phyloP scores from a whole-genome alignment of 2,888 invertebrate genomes.

The Acleris sparsana region DNA sequence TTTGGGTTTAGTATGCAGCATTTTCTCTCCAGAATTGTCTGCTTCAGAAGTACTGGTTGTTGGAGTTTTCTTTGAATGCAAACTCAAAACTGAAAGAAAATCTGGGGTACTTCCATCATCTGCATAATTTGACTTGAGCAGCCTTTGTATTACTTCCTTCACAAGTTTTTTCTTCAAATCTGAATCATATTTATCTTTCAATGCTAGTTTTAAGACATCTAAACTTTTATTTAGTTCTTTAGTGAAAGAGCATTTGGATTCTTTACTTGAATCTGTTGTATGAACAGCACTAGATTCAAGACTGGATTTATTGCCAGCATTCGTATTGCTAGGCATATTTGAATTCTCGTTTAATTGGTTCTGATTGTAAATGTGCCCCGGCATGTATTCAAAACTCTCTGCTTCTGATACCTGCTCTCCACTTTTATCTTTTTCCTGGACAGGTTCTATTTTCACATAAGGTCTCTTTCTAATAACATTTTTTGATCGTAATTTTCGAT shows the following conservation, averaged over 20 bases:
- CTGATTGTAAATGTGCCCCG: constrained; percentile 83
- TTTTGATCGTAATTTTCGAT: constrained; percentile 52
- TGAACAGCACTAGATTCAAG: constrained; percentile 70
- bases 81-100: constrained; percentile 75
- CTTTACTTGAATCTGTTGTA: constrained; percentile 74
- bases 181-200: constrained; percentile 83
- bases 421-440: constrained; percentile 57
- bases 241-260: constrained; percentile 71
- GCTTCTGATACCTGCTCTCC: constrained; percentile 80
- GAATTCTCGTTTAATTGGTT: constrained; percentile 60
- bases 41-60: constrained; percentile 73
- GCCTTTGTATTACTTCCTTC: constrained; percentile 85
- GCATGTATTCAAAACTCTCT: constrained; percentile 87
- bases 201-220: constrained; percentile 82
- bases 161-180: constrained; percentile 85
- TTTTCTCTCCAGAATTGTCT: constrained; percentile 57
- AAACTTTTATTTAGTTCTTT: constrained; percentile 86
- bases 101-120: constrained; percentile 81
- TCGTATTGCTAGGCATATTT: constrained; percentile 45
- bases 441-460: constrained; percentile 48
- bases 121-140: constrained; percentile 83
- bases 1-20: constrained; percentile 55
- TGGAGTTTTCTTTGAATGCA: constrained; percentile 60
- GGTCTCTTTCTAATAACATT: constrained; percentile 49
- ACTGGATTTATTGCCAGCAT: constrained; percentile 71